phyloP scores from a whole-genome alignment of 1,140 invertebrate genomes.

The Pogonognathellus flavescens region DNA sequence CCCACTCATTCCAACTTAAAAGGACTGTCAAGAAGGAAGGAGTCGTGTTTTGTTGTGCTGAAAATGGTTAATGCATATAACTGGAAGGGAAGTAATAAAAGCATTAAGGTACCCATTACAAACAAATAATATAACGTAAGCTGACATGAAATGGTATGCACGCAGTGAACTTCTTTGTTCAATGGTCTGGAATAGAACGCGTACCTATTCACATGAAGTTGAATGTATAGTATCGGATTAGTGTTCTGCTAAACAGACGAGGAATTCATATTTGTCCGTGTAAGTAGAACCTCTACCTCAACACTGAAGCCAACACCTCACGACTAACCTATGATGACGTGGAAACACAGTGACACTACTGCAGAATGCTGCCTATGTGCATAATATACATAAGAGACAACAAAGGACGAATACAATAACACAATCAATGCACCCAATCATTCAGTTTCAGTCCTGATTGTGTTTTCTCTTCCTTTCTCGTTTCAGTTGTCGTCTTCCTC shows the following conservation, averaged over 20 bases:
- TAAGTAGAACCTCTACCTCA: no score
- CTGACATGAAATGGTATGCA: conserved; percentile 6
- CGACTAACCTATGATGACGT: neutral
- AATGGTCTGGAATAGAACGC: no score
- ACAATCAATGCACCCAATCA: conserved; percentile 35
- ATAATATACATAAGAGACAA: neutral
- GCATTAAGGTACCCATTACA: conserved; percentile 24
- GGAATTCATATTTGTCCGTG: no score
- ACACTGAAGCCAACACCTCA: no score
- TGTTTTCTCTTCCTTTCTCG: conserved; percentile 15
- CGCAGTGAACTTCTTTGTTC: neutral
- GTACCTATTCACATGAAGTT: no score
- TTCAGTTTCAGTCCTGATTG: conserved; percentile 33
- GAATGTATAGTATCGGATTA: neutral
- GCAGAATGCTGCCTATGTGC: no score
- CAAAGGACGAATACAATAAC: conserved; percentile 31
- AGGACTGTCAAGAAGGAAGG: conserved; percentile 37
- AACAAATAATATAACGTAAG: neutral
- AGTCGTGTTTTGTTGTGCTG: neutral
- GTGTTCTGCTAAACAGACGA: conserved; percentile 9
- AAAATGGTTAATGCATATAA: conserved; percentile 27
- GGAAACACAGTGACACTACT: neutral
- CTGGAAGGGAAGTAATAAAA: conserved; percentile 43
- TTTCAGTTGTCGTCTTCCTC: neutral
- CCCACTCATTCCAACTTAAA: neutral